Evolutionary conservation across 2,797 vertebrate species (phyloP).

Genomic region (Danio aesculapii): DNA sequence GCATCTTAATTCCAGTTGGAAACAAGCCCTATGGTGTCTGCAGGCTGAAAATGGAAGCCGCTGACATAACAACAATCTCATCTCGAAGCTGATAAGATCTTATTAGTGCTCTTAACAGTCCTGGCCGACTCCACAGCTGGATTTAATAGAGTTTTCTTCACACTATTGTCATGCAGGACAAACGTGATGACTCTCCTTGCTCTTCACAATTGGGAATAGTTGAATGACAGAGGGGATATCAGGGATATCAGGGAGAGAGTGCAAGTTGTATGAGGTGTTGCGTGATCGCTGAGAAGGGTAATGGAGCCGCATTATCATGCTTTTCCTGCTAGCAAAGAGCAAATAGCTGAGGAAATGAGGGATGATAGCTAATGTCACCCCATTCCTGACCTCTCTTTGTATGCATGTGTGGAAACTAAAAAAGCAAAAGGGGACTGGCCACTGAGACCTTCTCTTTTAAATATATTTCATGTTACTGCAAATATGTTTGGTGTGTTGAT

Average conservation of each 20-base stretch:
- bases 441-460: not conserved
- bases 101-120: slow-evolving; percentile 31
- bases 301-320: not conserved
- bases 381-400: not conserved
- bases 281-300: not conserved
- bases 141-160: slow-evolving; percentile 26
- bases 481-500: too few species aligned
- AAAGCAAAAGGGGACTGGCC: not conserved
- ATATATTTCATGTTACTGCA: not conserved
- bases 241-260: not conserved
- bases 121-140: slow-evolving; percentile 15
- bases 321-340: not conserved
- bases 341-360: slow-evolving; percentile 18
- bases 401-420: not conserved
- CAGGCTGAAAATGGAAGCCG: slow-evolving; percentile 3
- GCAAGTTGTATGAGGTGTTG: not conserved
- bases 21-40: slow-evolving; percentile 5
- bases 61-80: slow-evolving; percentile 39
- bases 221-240: slow-evolving; percentile 14
- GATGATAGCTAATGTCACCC: not conserved
- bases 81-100: slow-evolving; percentile 20
- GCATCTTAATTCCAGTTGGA: too few species aligned
- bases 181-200: slow-evolving; percentile 21
- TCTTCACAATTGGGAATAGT: slow-evolving; percentile 30
- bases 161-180: slow-evolving; percentile 4